Percentiles rank a stretch among this genome's conserved stretches.
phyloP scores from a whole-genome alignment of 2,797 vertebrate species.

The Acrossocheilus wenchowensis region DNA sequence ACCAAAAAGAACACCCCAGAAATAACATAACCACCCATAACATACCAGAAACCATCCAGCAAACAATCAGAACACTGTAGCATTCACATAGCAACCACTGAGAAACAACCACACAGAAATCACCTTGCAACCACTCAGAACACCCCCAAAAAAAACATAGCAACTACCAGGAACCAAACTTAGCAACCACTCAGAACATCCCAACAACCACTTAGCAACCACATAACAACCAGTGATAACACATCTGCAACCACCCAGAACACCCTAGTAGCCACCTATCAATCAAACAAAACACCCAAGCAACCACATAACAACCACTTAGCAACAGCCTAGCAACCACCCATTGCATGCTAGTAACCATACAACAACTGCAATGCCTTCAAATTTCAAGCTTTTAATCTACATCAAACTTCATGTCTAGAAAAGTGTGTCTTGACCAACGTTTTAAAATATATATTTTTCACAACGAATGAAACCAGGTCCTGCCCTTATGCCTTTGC shows the following conservation, averaged over 20 bases:
- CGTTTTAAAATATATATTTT: not conserved
- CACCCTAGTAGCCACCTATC: not conserved
- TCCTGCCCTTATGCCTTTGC: not conserved
- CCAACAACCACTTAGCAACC: not conserved
- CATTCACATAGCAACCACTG: not conserved
- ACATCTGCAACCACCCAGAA: not conserved
- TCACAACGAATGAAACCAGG: not conserved
- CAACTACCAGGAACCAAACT: not conserved
- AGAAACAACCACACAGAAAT: not conserved
- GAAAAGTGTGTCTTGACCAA: not conserved
- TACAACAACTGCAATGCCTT: not conserved
- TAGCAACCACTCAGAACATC: not conserved
- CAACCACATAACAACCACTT: not conserved
- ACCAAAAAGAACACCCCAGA: not conserved
- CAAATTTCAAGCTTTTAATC: not conserved
- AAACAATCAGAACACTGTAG: not conserved
- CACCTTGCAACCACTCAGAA: not conserved
- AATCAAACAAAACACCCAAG: not conserved
- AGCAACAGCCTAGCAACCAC: no score
- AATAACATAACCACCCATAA: not conserved
- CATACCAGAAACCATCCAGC: not conserved
- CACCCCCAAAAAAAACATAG: not conserved
- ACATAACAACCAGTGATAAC: not conserved
- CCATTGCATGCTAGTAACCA: not conserved
- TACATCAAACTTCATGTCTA: not conserved